Base-by-base conservation (phyloP, 2,888 invertebrate species). In the Volucella zonaria region DNA sequence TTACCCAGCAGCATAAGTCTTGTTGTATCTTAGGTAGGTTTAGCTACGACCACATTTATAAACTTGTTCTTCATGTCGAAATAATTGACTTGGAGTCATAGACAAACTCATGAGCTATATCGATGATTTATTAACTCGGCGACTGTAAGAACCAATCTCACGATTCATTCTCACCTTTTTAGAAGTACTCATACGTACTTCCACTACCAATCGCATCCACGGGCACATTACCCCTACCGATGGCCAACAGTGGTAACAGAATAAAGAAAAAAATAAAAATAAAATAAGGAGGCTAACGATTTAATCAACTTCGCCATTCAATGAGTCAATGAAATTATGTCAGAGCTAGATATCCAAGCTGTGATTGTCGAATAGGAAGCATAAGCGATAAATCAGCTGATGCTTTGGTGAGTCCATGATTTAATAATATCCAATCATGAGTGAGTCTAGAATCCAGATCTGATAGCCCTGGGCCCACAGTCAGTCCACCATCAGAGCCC, bases 321-420 rank as follows among this genome's bases (percentile, higher is more conserved):
- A 62, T 83, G 66, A 79, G 80, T 80, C 75, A 80, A 62, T 83
- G 66, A 79, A 83, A 83, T 80, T 83, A 80, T 83, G 83, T 80
- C 83, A 83, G 71, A 80, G 40, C 64, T 52, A n/a, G 58, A n/a
- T 75, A 64, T 43, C 47, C 66, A 38, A 31, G 15, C 42, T 66
- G 38, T 45, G 61, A 45, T 45, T 42, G 43, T 64, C 10, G 67
- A 12, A 31, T 68, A 68, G 40, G 51, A 62, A 49, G 56, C 75
- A n/a, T 23, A 23, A 18, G 40, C 62, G 14, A 78, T 83, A 83
- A 83, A 83, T 83, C 83, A 79, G 38, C 56, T 12, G 14, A 18
- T 31, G 51, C 40, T 40, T 42, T 71, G 56, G 52, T 56, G 81
- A 56, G 77, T 59, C 77, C 77, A 71, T 67, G 80, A 85, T 81